phyloP scores from a whole-genome alignment of 2,888 invertebrate species.

The Parnassius glacialis region DNA sequence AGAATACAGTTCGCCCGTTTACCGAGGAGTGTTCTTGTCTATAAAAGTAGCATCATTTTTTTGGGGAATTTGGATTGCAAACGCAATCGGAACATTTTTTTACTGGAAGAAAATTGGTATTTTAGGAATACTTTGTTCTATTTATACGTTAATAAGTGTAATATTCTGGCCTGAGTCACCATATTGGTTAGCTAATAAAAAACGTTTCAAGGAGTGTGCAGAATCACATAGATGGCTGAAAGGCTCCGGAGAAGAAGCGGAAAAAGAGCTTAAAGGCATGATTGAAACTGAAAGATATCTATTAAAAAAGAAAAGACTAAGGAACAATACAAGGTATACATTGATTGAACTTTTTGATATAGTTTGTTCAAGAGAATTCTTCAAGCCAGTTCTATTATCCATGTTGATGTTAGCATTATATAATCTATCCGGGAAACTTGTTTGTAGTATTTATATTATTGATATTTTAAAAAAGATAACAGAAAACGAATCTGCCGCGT shows the following conservation, averaged over 20 bases:
- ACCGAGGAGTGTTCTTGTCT: constrained; percentile 37
- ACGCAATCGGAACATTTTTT: constrained; percentile 39
- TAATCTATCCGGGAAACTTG: constrained; percentile 39
- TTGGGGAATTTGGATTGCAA: constrained; percentile 43
- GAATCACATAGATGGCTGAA: constrained; percentile 43
- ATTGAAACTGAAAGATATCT: constrained; percentile 38
- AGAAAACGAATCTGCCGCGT: constrained; percentile 34
- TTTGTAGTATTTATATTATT: constrained; percentile 35
- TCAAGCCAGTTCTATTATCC: constrained; percentile 41
- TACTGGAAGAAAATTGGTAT: constrained; percentile 37
- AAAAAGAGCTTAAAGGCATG: constrained; percentile 40
- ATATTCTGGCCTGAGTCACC: constrained; percentile 51
- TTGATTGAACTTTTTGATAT: neutral
- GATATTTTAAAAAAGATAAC: constrained; percentile 38
- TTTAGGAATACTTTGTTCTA: constrained; percentile 34
- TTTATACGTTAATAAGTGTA: constrained; percentile 33
- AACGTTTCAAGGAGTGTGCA: constrained; percentile 37
- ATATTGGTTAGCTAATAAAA: constrained; percentile 45
- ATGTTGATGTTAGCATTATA: constrained; percentile 34
- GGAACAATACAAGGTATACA: neutral
- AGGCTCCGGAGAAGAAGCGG: constrained; percentile 37
- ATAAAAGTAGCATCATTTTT: constrained; percentile 38
- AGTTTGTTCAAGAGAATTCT: constrained; percentile 35
- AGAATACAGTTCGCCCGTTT: constrained; percentile 39
- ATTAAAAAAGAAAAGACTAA: constrained; percentile 24